A percentile compares a stretch with the other conserved stretches of the same genome.
phyloP scores from a whole-genome alignment of 1,140 invertebrate species.

The Parapsyche elsis region DNA sequence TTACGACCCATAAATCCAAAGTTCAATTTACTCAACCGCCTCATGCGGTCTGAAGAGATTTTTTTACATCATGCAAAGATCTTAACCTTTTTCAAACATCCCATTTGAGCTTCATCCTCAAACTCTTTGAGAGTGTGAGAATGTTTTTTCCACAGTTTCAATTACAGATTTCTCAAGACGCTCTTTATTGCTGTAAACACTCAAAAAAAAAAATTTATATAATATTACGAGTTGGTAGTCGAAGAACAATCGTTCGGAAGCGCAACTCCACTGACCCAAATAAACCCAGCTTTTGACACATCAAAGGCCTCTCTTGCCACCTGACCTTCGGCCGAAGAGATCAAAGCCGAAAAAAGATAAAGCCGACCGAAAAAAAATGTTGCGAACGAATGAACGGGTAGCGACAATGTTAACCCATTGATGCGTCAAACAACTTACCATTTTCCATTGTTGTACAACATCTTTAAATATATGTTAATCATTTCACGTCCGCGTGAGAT shows the following conservation, averaged over 20 bases:
- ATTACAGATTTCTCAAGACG: too few species aligned
- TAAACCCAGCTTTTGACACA: constrained; percentile 16
- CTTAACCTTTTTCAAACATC: too few species aligned
- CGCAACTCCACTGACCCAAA: constrained; percentile 17
- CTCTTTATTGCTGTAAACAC: too few species aligned
- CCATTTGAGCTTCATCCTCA: too few species aligned
- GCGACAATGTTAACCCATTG: constrained; percentile 13
- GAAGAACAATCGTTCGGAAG: constrained; percentile 19
- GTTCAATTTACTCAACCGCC: too few species aligned
- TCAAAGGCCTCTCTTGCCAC: constrained; percentile 29
- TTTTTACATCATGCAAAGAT: too few species aligned
- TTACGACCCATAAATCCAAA: too few species aligned
- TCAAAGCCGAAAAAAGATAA: constrained; percentile 21
- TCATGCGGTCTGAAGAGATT: too few species aligned
- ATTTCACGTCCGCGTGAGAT: not conserved
- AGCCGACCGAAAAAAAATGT: constrained; percentile 1
- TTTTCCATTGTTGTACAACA: not conserved
- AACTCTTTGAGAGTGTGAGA: too few species aligned
- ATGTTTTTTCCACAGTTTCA: too few species aligned
- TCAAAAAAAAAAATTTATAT: too few species aligned
- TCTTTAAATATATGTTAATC: not conserved
- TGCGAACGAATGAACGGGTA: not conserved
- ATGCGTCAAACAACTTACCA: constrained; percentile 8
- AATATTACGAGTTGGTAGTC: too few species aligned
- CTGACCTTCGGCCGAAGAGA: constrained; percentile 27